Evolutionary conservation across 2,797 vertebrate species (phyloP).

Genomic region (Vipera ursinii): DNA sequence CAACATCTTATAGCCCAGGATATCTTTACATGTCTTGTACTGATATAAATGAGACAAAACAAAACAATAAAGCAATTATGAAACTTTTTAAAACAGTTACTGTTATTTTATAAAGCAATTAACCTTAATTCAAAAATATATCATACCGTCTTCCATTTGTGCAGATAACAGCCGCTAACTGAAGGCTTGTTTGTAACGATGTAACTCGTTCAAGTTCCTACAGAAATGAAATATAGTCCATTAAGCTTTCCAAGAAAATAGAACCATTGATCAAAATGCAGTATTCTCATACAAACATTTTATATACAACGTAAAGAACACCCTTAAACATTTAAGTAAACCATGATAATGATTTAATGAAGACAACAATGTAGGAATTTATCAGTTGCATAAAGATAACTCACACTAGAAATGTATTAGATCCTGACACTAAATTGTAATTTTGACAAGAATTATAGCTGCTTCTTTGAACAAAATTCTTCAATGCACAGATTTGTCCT

Average conservation of each 20-base stretch:
- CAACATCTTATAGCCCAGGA: not conserved
- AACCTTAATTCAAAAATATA: conserved; percentile 4
- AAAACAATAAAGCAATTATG: not conserved
- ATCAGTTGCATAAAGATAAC: not conserved
- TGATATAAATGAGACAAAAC: not conserved
- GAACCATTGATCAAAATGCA: not conserved
- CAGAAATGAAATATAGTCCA: conserved; percentile 31
- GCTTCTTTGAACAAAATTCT: not conserved
- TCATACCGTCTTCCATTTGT: conserved; percentile 92
- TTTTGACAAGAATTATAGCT: not conserved
- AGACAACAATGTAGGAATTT: not conserved
- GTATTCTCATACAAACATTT: not conserved
- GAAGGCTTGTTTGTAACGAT: conserved; percentile 88
- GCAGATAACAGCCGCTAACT: conserved; percentile 94
- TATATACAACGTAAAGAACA: not conserved
- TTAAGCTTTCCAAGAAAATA: conserved; percentile 21
- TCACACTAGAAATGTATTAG: not conserved
- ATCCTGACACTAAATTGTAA: not conserved
- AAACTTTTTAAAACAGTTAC: not conserved
- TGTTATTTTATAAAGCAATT: not conserved
- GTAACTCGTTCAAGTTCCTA: conserved; percentile 97
- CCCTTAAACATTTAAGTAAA: not conserved
- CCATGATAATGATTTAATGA: not conserved
- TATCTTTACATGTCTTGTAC: not conserved
- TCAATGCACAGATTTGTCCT: not conserved